These are phyloP conservation scores for Calycopis cecrops DNA, from an alignment of 1,140 invertebrate species.

Conservation along the genomic window DNA sequence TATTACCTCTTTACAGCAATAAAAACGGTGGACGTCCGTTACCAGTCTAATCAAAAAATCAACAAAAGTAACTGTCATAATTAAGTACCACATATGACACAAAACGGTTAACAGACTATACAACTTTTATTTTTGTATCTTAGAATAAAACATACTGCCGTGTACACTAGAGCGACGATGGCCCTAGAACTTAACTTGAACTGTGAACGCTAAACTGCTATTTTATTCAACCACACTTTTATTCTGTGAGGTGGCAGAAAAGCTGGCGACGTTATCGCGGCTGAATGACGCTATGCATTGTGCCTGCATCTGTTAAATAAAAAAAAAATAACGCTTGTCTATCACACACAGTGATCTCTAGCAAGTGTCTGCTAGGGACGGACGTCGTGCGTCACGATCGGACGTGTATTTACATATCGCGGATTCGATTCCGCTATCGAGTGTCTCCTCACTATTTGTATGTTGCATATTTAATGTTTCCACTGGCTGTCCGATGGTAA, in stretches of 20 bases:
- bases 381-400: constrained; percentile 69
- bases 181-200: too few species aligned
- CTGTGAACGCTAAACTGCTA: too few species aligned
- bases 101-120: too few species aligned
- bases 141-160: too few species aligned
- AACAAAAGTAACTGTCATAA: too few species aligned
- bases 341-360: constrained; percentile 34
- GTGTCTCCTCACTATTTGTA: constrained; percentile 39
- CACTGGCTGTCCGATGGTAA: constrained; percentile 39
- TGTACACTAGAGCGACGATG: too few species aligned
- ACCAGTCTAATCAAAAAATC: too few species aligned
- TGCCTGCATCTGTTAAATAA: constrained; percentile 25
- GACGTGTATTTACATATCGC: constrained; percentile 68
- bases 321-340: constrained; percentile 24
- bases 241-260: constrained; percentile 7
- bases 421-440: constrained; percentile 58
- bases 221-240: too few species aligned
- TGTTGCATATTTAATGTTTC: constrained; percentile 29
- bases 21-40: too few species aligned
- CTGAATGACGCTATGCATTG: constrained; percentile 26
- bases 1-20: too few species aligned
- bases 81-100: too few species aligned
- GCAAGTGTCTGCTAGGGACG: constrained; percentile 54
- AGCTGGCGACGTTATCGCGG: constrained; percentile 12
- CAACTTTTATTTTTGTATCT: too few species aligned